These are phyloP conservation scores for Rhipidura dahli DNA, from an alignment of 2,113 vertebrate genomes.

Conservation along the genomic window DNA sequence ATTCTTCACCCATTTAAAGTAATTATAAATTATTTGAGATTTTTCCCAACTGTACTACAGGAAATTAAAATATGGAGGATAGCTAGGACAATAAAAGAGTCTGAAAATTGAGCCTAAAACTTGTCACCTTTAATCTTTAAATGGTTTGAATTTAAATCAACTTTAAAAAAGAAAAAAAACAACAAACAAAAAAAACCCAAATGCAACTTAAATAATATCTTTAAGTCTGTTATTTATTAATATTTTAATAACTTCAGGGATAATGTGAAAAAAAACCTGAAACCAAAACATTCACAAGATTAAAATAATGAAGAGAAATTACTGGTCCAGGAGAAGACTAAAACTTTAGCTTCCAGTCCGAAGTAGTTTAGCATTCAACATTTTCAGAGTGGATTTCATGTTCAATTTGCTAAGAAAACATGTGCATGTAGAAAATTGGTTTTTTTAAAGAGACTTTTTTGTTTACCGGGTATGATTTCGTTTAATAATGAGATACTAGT, in stretches of 20 bases:
- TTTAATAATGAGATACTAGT: neutral
- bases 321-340: neutral
- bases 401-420: neutral
- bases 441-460: neutral
- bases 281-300: neutral
- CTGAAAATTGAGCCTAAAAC: neutral
- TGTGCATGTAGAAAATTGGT: neutral
- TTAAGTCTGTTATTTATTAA: neutral
- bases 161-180: neutral
- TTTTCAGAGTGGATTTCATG: neutral
- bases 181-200: neutral
- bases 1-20: neutral
- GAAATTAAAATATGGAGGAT: neutral
- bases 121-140: neutral
- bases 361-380: neutral
- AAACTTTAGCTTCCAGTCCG: neutral
- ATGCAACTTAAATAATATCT: neutral
- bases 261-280: rapidly evolving
- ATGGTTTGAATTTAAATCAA: neutral
- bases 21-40: neutral
- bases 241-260: neutral
- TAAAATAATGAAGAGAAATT: neutral
- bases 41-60: neutral
- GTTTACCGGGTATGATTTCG: neutral
- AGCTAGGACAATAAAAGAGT: neutral